Evolutionary conservation across 2,113 vertebrate genomes (phyloP), one percentile per base, ranked within the genome.

Genomic region (Paracanthobrama guichenoti): DNA sequence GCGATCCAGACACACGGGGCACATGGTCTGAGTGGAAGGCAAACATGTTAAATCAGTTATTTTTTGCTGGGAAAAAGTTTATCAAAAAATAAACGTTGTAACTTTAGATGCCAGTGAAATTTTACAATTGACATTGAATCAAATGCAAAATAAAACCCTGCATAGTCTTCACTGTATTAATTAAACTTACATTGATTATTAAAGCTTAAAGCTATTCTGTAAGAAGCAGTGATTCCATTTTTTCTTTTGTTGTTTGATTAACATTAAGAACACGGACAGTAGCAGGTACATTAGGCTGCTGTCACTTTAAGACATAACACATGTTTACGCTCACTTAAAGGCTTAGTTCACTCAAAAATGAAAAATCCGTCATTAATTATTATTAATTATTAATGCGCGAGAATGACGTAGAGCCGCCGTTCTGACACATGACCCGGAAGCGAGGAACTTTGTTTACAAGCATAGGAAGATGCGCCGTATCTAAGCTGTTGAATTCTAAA

Each of bases 1-100:
- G n/a, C 98, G 96, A 91, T 99, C 98, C 95, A 99, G 86, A 89
- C 98, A 99, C 55, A 99, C 98, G 16, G 98, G 98, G 87, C 98
- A 99, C 98, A 99, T 99, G 0, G 98, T 99, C 98, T 99, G 94
- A 1, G 93, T 89, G 72, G 74, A 87, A n/a, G 48, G 1, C 44
- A 26, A 8, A 85, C 42, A 71, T 4, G 62, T 46, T 46, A 62
- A 67, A 53, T 48, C 3, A 64, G 18, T 22, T 6, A 20, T 24
- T 20, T 55, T 53, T 53, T 7, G 2, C 16, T 53, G 50, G 16
- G 18, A 53, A 20, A 53, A 20, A 20, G 50, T 53, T 18, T 5
- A 53, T 50, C 50, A 53, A 1, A 53, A 53, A 53, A 53, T 18
- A 53, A 7, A 53, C 50, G 0, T 50, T 50, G 14, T 53, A 20